Conservation (phyloP, 2,113 vertebrate genomes). For the Entelurus aequoreus region DNA sequence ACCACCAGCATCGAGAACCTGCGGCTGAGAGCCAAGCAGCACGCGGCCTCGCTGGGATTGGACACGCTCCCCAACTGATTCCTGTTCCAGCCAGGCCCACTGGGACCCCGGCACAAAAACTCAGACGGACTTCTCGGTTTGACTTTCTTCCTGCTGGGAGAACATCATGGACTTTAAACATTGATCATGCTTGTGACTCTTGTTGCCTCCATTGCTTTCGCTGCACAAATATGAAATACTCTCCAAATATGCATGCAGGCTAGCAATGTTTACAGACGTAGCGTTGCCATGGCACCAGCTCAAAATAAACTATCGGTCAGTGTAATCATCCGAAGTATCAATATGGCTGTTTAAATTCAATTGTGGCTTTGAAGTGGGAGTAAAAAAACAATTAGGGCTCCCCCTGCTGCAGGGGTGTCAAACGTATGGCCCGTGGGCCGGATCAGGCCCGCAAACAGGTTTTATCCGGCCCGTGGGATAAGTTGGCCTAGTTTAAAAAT, state of each 20-base stretch:
- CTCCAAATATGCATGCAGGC: conserved; percentile 19
- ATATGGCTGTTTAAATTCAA: background rate
- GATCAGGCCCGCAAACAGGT: too few relatives aligned
- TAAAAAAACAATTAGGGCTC: background rate
- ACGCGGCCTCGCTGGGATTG: conserved; percentile 89
- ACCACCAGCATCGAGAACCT: conserved; percentile 98
- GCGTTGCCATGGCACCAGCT: conserved; percentile 1
- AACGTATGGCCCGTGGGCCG: too few relatives aligned
- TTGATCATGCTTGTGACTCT: conserved; percentile 8
- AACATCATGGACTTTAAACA: conserved; percentile 10
- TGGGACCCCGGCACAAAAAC: background rate
- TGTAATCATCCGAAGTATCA: too few relatives aligned
- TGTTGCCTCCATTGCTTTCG: conserved; percentile 1
- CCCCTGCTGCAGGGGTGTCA: background rate
- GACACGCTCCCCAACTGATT: conserved; percentile 92
- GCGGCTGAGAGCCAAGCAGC: conserved; percentile 93
- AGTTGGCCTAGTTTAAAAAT: too few relatives aligned
- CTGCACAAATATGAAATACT: conserved; percentile 15
- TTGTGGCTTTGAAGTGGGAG: background rate
- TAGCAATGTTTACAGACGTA: conserved; percentile 37
- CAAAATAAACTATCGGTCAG: conserved; percentile 1
- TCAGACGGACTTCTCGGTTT: background rate
- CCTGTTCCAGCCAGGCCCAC: too few relatives aligned
- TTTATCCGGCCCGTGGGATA: too few relatives aligned
- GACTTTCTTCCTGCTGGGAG: background rate